These are phyloP conservation scores for Condylura cristata DNA, from an alignment of 2,113 vertebrate species.

Conservation along the genomic window DNA sequence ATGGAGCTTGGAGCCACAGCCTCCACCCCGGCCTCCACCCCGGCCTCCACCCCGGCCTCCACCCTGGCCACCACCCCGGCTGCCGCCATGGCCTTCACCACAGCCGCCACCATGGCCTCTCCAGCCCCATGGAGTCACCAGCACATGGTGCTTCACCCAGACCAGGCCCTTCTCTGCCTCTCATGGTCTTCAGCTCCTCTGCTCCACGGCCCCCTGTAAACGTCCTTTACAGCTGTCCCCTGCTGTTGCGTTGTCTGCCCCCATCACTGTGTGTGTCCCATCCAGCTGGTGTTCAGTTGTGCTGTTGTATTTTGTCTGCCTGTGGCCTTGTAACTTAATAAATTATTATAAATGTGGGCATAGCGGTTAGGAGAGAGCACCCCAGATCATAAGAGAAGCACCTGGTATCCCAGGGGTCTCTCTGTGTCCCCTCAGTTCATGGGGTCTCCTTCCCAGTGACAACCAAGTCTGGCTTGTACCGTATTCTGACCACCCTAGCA, in stretches of 20 bases:
- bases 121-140: not conserved
- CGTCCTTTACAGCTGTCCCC: not conserved
- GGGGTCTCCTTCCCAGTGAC: not conserved
- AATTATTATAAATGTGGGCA: not conserved
- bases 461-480: not conserved
- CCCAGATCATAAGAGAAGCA: not conserved
- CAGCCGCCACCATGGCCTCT: not conserved
- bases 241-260: fast-evolving
- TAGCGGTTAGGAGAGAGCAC: too few relatives aligned
- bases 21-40: too few relatives aligned
- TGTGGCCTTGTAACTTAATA: not conserved
- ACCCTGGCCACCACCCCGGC: too few relatives aligned
- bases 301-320: not conserved
- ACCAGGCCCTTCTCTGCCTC: not conserved
- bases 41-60: not conserved
- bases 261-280: not conserved
- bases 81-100: not conserved
- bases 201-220: not conserved
- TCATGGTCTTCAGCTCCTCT: not conserved
- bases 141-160: not conserved
- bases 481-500: not conserved
- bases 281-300: not conserved
- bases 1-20: not conserved
- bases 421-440: not conserved
- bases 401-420: not conserved